Evolutionary conservation across 2,888 invertebrate genomes (phyloP).

Genomic region (Meta bourneti): DNA sequence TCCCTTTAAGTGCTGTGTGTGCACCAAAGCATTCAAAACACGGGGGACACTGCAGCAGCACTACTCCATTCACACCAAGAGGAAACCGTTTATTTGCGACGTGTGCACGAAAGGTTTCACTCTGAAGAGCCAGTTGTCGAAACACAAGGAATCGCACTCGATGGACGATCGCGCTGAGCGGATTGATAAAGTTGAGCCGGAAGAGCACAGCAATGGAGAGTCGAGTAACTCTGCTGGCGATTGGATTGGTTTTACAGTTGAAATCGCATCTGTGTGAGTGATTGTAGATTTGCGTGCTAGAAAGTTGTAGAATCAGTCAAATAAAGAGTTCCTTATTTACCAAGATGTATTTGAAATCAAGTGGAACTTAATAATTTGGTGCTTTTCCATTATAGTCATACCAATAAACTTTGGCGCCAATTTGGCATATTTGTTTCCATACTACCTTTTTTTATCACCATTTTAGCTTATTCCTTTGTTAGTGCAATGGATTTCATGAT

Average conservation of each 20-base stretch:
- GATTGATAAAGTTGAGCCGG: not conserved
- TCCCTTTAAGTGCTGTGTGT: slow-evolving; percentile 52
- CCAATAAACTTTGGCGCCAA: no score
- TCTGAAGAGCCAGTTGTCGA: slow-evolving; percentile 46
- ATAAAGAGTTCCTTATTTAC: no score
- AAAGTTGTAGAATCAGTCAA: no score
- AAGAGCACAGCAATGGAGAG: slow-evolving; percentile 34
- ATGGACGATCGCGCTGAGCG: slow-evolving; percentile 3
- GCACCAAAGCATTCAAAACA: slow-evolving; percentile 60
- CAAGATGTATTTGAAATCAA: no score
- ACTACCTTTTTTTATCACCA: no score
- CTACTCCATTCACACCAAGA: slow-evolving; percentile 29
- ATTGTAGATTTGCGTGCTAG: no score
- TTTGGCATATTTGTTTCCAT: no score
- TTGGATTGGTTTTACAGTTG: slow-evolving; percentile 69
- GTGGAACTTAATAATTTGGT: no score
- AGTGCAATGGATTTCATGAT: no score
- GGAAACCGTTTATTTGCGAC: slow-evolving; percentile 47
- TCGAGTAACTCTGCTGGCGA: slow-evolving; percentile 43
- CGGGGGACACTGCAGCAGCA: slow-evolving; percentile 58
- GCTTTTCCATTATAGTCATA: no score
- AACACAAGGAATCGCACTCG: slow-evolving; percentile 32
- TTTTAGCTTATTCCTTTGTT: no score
- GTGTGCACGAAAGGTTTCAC: slow-evolving; percentile 42
- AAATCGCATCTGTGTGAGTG: slow-evolving; percentile 53